Base-by-base conservation (phyloP, 1,140 invertebrate species). In the Halyomorpha halys region DNA sequence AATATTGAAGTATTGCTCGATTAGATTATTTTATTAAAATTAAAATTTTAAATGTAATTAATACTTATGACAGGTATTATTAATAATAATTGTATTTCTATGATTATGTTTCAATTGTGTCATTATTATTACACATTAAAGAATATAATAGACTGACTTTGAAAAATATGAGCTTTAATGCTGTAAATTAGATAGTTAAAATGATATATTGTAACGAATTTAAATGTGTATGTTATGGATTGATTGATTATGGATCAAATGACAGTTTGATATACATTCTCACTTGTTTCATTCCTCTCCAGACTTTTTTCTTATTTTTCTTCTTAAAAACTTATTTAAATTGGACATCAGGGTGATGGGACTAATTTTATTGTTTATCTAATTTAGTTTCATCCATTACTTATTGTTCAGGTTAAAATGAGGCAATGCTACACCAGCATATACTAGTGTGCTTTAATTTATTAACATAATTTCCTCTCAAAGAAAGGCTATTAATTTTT, bases 91-190 rank as follows among this genome's bases (percentile, higher is more conserved):
- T 49, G 47, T 19, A 19, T 19, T 49, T 49, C 11, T 49, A 21
- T 18, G 47, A n/a, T 19, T 49, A 49, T 19, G n/a, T 49, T 49
- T 49, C 14, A 19, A 19, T 49, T 8, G 21, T 49, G 16, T 49
- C 21, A 49, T 21, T 19, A 49, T 19, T 49, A 49, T 11, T 39
- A 39, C 34, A 39, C 34, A 39, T 39, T 39, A 39, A 49, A 49
- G 21, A 19, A 11, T 49, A 21, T 49, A 49, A 49, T 49, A 49
- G 47, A 49, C 47, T 49, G 47, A 49, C 9, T 49, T 49, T 18
- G 21, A 49, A 49, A 49, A 49, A 19, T 30, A 49, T 49, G 47
- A 49, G 47, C 47, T 49, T 49, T 49, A 49, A 49, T 13, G 21
- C n/a, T 19, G n/a, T 49, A 19, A 49, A 49, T 19, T 49, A 39